A percentile compares a stretch with the other conserved stretches of the same genome.
phyloP scores from a whole-genome alignment of 2,888 invertebrate genomes.

The Chrysolina oricalcia region DNA sequence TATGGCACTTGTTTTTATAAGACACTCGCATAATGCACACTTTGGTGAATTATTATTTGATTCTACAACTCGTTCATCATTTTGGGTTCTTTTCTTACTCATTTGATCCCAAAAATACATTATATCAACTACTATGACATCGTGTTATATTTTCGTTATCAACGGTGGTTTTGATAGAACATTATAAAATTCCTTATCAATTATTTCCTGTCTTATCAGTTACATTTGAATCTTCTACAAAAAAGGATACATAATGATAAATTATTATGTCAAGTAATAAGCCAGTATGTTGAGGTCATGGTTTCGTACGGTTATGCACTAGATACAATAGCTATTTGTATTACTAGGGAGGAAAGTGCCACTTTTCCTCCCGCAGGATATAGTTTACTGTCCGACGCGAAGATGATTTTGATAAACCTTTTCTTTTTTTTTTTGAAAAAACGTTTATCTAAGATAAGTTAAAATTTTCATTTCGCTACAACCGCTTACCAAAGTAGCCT shows the following conservation, averaged over 20 bases:
- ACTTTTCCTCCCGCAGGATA: no score
- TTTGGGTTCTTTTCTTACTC: constrained; percentile 31
- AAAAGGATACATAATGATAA: neutral
- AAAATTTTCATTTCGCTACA: no score
- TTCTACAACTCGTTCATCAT: constrained; percentile 16
- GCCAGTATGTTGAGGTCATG: neutral
- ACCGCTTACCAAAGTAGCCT: no score
- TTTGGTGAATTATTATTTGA: constrained; percentile 13
- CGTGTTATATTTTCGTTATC: constrained; percentile 16
- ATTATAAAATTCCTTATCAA: constrained; percentile 38
- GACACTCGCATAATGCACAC: constrained; percentile 53
- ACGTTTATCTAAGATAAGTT: no score
- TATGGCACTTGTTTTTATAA: constrained; percentile 55
- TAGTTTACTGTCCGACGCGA: no score
- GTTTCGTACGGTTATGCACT: no score
- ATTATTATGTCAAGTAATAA: neutral
- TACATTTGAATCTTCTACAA: neutral
- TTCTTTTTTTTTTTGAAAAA: no score
- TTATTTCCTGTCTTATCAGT: constrained; percentile 34
- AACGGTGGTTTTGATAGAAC: neutral
- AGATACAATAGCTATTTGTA: no score
- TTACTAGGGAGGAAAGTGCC: no score
- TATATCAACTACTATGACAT: constrained; percentile 31
- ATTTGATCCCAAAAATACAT: constrained; percentile 49
- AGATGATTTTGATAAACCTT: no score